These are phyloP conservation scores for Tenthredo distinguenda DNA, from an alignment of 2,888 invertebrate genomes.

Conservation along the genomic window DNA sequence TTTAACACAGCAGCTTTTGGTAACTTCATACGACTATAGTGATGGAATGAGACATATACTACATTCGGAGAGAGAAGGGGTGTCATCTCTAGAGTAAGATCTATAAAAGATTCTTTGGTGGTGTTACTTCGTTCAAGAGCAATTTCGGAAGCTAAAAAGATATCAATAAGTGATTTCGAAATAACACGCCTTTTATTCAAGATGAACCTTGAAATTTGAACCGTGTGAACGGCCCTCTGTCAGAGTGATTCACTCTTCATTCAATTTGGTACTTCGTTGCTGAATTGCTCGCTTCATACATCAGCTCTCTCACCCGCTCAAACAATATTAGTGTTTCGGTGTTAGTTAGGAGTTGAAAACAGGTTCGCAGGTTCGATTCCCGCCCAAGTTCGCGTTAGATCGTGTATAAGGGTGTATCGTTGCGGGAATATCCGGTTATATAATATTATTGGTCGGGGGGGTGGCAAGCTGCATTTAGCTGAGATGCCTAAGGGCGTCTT, in stretches of 20 bases:
- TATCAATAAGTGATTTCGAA: neutral
- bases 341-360: neutral
- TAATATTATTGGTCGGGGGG: constrained; percentile 22
- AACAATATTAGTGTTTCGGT: neutral
- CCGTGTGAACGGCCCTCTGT: neutral
- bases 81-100: neutral
- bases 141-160: neutral
- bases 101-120: neutral
- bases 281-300: neutral
- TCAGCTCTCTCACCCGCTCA: neutral
- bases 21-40: neutral
- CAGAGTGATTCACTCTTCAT: neutral
- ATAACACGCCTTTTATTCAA: neutral
- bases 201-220: neutral
- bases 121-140: neutral
- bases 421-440: constrained; percentile 33
- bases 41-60: neutral
- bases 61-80: neutral
- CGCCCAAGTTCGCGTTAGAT: neutral
- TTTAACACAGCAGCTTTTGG: neutral
- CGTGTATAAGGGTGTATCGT: constrained; percentile 20
- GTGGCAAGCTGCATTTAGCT: constrained; percentile 41
- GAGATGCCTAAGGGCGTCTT: constrained; percentile 27
- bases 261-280: neutral
- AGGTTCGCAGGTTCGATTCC: neutral